Conservation (phyloP, 2,888 invertebrate species). For the Caenorhabditis panamensis region DNA sequence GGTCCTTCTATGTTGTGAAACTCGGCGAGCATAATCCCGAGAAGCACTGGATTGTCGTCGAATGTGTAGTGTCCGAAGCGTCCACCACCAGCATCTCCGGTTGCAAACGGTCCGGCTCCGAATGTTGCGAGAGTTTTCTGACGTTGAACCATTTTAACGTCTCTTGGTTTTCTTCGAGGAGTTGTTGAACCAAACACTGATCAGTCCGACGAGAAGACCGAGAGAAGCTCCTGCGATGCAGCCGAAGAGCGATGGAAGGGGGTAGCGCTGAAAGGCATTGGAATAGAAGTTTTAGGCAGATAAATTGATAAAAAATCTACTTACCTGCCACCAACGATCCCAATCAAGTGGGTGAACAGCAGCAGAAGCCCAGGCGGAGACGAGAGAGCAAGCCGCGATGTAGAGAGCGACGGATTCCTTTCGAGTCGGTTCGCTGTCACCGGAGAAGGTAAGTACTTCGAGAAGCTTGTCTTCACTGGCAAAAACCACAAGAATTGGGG, state of each 20-base stretch:
- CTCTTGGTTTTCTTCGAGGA: conserved; percentile 22
- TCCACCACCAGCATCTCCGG: conserved; percentile 56
- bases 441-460: conserved; percentile 20
- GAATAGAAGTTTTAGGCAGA: neutral
- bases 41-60: conserved; percentile 70
- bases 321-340: conserved; percentile 91
- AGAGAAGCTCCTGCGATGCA: conserved; percentile 40
- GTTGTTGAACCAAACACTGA: neutral
- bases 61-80: conserved; percentile 65
- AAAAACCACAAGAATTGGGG: conserved; percentile 18
- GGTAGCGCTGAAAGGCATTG: conserved; percentile 69
- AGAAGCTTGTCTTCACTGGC: conserved; percentile 21
- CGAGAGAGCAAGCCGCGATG: conserved; percentile 7
- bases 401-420: conserved; percentile 18
- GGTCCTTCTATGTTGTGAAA: conserved; percentile 77
- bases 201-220: conserved; percentile 47
- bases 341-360: conserved; percentile 91
- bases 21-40: conserved; percentile 77
- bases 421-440: neutral
- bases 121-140: conserved; percentile 61
- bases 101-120: conserved; percentile 61
- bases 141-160: conserved; percentile 58
- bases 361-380: conserved; percentile 37
- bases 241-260: conserved; percentile 67
- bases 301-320: too few species aligned